A percentile compares a stretch with the other conserved stretches of the same genome.
Evolutionary conservation across 2,888 invertebrate species (phyloP).

Genomic region (Helicoverpa assulta): DNA sequence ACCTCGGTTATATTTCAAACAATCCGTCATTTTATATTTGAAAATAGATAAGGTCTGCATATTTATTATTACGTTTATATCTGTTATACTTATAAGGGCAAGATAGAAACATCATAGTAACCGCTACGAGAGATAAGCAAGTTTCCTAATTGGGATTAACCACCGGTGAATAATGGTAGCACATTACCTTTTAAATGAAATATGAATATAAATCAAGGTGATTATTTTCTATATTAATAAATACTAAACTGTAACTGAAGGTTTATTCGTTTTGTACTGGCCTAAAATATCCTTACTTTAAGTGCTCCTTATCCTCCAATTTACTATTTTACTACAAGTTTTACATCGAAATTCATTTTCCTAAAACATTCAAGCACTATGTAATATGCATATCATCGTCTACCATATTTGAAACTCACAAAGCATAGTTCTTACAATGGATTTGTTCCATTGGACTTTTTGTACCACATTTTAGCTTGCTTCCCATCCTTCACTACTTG

Average conservation of each 20-base stretch:
- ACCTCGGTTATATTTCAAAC: no score
- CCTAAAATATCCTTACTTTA: no score
- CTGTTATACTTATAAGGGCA: slow-evolving; percentile 11
- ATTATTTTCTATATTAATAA: slow-evolving; percentile 3
- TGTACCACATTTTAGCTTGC: neutral
- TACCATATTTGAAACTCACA: no score
- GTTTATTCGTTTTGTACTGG: no score
- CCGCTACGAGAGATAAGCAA: slow-evolving; percentile 34
- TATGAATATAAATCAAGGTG: slow-evolving; percentile 7
- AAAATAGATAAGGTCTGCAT: neutral
- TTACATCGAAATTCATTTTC: no score
- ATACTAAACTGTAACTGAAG: neutral
- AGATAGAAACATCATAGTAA: slow-evolving; percentile 37
- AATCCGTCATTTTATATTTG: no score
- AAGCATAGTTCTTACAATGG: neutral
- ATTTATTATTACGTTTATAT: slow-evolving; percentile 9
- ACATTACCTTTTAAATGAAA: slow-evolving; percentile 20
- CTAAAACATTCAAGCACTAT: no score
- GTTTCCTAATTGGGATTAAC: slow-evolving; percentile 16
- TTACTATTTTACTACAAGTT: no score
- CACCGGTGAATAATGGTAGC: slow-evolving; percentile 28
- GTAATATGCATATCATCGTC: slow-evolving; percentile 3
- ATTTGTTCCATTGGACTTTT: no score
- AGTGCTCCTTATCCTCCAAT: no score
- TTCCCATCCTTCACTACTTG: slow-evolving; percentile 33